These are phyloP conservation scores for Urocitellus parryii DNA, from an alignment of 2,113 vertebrate genomes.

Conservation along the genomic window DNA sequence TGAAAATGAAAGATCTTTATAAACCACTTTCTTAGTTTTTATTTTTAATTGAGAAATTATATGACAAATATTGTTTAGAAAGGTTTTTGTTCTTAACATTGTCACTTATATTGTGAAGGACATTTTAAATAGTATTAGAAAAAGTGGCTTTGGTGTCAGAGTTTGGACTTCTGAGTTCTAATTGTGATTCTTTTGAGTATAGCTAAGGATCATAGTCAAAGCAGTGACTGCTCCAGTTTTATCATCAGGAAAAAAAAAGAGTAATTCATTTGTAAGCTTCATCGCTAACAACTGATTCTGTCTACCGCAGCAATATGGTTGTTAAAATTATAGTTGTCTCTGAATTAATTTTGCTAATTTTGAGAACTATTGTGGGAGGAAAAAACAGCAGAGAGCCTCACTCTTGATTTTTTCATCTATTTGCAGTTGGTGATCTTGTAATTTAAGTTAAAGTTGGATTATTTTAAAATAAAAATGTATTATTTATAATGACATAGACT, in stretches of 20 bases:
- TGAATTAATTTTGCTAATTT: constrained; percentile 38
- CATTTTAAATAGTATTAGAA: constrained; percentile 2
- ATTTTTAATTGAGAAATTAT: constrained; percentile 42
- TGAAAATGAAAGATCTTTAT: not conserved
- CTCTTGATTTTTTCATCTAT: constrained; percentile 21
- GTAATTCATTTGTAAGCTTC: not conserved
- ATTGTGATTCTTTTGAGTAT: not conserved
- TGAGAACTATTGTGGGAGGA: not conserved
- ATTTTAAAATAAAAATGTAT: constrained; percentile 2
- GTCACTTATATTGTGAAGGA: not conserved
- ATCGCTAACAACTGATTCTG: not conserved
- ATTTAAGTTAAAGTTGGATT: constrained; percentile 23
- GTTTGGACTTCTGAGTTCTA: not conserved
- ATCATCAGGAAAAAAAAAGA: not conserved
- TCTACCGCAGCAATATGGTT: not conserved
- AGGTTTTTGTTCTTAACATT: not conserved
- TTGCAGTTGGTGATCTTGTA: not conserved
- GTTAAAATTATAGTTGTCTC: constrained; percentile 15
- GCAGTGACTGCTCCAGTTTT: not conserved
- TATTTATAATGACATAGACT: not conserved
- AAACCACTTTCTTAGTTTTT: not conserved
- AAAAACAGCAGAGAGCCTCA: not conserved
- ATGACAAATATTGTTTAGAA: not conserved
- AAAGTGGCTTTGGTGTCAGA: not conserved
- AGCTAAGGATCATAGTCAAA: not conserved